Base-by-base conservation (phyloP, 1,140 invertebrate genomes). In the Lethrus apterus region DNA sequence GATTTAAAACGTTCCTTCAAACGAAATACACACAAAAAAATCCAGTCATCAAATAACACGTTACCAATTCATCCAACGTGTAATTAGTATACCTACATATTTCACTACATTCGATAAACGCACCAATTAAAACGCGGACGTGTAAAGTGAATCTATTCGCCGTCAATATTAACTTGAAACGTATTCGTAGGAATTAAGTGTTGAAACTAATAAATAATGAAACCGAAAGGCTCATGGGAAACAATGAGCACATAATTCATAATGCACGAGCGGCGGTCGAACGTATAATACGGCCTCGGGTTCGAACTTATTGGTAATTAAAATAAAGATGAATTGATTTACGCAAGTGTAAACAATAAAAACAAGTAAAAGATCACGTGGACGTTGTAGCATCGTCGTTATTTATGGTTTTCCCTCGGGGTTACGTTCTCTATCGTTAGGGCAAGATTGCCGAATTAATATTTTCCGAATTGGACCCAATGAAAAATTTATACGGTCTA, bases 291-390 rank as follows among this genome's bases (percentile, higher is more conserved):
- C n/a, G 35, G 15, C 35, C 17, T 21, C 19, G 24, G 35, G 35
- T 13, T 19, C 24, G 19, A 21, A 38, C 35, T 38, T 38, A 38
- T 38, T 38, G 35, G 35, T 38, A 38, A 38, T 38, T 38, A 38
- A 38, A 38, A 38, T 18, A 38, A 38, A 38, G 35, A 38, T 38
- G 24, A 38, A 38, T 38, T 38, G 35, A 38, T 38, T 38, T 38
- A 38, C 24, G 24, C 35, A 38, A 38, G 35, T 38, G 35, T 38
- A 38, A 38, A 38, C 24, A 38, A 38, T 38, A 38, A 38, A 38
- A 38, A 19, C 35, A 38, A n/a, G 35, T 38, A 38, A 38, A 38
- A 38, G 35, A 21, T 13, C 35, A 13, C 20, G 35, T 38, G 35
- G 24, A 38, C 35, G 35, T 19, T 38, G 24, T 23, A 38, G 19